phyloP scores from a whole-genome alignment of 2,113 vertebrate species.

The Odontophorus gujanensis region DNA sequence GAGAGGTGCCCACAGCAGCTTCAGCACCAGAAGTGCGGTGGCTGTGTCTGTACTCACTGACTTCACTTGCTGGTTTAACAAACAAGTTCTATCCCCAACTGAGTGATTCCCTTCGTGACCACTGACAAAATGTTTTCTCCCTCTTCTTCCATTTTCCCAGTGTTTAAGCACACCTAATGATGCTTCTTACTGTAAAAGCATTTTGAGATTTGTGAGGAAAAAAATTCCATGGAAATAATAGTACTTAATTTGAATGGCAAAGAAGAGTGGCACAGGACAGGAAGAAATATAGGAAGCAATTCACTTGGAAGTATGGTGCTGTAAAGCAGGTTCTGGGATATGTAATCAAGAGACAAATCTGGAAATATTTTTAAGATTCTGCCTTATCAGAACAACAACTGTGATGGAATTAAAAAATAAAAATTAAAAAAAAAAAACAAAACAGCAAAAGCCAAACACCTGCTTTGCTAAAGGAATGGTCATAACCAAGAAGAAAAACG shows the following conservation, averaged over 20 bases:
- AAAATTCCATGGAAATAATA: background rate
- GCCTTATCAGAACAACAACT: slow-evolving; percentile 8
- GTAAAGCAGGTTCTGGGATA: background rate
- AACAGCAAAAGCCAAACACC: background rate
- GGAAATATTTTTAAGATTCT: background rate
- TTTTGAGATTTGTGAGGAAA: background rate
- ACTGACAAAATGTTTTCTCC: background rate
- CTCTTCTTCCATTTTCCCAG: background rate
- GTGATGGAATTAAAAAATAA: background rate
- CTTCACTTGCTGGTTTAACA: background rate
- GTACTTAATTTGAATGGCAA: background rate
- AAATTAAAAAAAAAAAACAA: background rate
- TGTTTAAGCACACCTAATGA: background rate
- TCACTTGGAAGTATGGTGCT: background rate
- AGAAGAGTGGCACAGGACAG: background rate
- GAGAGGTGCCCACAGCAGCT: accelerated
- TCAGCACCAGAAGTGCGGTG: background rate
- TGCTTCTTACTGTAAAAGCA: background rate
- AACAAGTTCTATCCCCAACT: background rate
- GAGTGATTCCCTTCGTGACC: background rate
- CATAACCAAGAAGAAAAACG: background rate
- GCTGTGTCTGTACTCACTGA: background rate
- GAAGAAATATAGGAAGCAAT: background rate
- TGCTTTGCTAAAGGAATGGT: slow-evolving; percentile 28
- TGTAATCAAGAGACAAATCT: background rate